Base-by-base conservation (phyloP, 2,888 invertebrate genomes). In the Papilio elwesi region DNA sequence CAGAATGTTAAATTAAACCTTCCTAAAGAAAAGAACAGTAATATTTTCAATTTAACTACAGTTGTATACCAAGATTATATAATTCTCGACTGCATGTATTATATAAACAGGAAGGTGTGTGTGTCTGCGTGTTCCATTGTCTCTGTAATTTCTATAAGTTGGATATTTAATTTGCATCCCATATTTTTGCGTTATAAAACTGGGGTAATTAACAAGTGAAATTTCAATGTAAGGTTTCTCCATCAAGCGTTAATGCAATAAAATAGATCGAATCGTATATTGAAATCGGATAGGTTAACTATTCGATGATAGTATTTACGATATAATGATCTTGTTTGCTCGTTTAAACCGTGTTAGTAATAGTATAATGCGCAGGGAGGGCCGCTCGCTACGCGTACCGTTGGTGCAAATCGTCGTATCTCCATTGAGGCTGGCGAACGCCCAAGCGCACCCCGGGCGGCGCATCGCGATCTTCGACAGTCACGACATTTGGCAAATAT, bases 401-500 rank as follows among this genome's bases (percentile, higher is more conserved):
- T 91, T 86, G 85, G 85, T 87, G 89, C 88, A 89, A 90, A 90
- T 89, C 86, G 87, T 87, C 85, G 88, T 90, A 92, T 91, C 90
- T 89, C 86, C 90, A 90, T 90, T 91, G 90, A 89, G 85, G 82
- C 81, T 79, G 81, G 80, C 83, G 79, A 84, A 84, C 83, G 81
- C 86, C 57, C 85, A 79, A 85, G 88, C 87, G 90, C 91, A 89
- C 90, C 90, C 89, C 89, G 85, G 91, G 91, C 90, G 88, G 90
- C 89, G 80, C 90, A 93, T 93, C 92, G 90, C 92, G 92, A 92
- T 93, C 90, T 84, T 89, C 89, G 89, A 83, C 88, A 87, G 93
- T 93, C 93, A 93, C 93, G 93, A 93, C 93, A 87, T 90, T 91
- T 91, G 90, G 92, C 91, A 90, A 93, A 92, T 91, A 92, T 92